Conservation (phyloP, 1,140 invertebrate species). For the Conus ventricosus region DNA sequence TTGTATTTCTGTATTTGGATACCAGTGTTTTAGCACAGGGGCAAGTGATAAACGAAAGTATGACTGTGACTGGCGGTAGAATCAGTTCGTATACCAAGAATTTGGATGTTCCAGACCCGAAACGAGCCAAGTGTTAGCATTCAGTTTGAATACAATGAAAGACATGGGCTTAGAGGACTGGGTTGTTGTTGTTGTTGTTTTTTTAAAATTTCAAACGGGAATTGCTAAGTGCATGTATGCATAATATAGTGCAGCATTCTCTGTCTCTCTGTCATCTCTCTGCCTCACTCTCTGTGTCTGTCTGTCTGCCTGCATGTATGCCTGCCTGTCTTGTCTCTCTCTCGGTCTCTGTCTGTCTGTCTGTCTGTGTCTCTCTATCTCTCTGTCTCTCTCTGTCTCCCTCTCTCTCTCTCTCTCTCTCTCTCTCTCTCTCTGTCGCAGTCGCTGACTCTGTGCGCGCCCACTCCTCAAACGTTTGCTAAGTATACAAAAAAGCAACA, state of each 20-base stretch:
- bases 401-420: not conserved
- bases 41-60: too few relatives aligned
- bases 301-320: not conserved
- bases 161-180: not conserved
- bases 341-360: not conserved
- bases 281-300: not conserved
- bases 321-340: not conserved
- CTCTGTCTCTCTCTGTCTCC: not conserved
- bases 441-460: not conserved
- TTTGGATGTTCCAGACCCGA: too few relatives aligned
- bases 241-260: not conserved
- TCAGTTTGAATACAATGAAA: not conserved
- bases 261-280: conserved; percentile 22
- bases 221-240: not conserved
- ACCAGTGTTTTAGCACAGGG: too few relatives aligned
- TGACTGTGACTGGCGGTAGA: too few relatives aligned
- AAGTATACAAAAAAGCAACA: not conserved
- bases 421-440: not conserved
- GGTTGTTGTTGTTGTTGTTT: not conserved
- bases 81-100: too few relatives aligned
- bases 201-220: not conserved
- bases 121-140: too few relatives aligned
- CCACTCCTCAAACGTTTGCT: not conserved
- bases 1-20: too few relatives aligned
- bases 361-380: not conserved